Conservation (phyloP, 2,113 vertebrate genomes). For the Dromaius novaehollandiae region DNA sequence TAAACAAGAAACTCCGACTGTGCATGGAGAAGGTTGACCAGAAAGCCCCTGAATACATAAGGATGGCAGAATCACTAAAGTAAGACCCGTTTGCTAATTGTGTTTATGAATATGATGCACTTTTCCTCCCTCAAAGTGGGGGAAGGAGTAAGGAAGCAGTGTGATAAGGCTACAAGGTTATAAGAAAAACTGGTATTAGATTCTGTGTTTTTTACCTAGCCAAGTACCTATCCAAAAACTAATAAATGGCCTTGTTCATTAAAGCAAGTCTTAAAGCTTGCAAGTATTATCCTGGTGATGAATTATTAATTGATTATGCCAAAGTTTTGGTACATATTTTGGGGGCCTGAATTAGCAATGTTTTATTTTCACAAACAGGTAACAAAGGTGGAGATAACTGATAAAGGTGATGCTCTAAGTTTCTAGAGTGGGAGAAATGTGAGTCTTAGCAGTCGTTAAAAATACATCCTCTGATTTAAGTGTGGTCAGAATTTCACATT, state of each 20-base stretch:
- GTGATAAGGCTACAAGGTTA: not conserved
- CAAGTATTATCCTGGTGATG: not conserved
- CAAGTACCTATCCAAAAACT: not conserved
- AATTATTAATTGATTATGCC: not conserved
- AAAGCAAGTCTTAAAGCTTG: not conserved
- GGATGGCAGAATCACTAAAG: conserved; percentile 96
- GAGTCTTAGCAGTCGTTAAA: not conserved
- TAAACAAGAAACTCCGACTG: conserved; percentile 87
- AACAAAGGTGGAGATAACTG: not conserved
- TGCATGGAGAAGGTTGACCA: conserved; percentile 96
- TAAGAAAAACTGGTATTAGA: not conserved
- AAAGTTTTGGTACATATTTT: not conserved
- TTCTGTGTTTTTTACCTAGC: not conserved
- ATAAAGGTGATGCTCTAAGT: not conserved
- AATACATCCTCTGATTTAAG: not conserved
- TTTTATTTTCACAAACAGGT: not conserved
- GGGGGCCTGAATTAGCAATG: not conserved
- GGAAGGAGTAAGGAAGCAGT: not conserved
- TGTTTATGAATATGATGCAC: not conserved
- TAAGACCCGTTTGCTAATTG: conserved; percentile 70
- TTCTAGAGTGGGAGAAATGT: not conserved
- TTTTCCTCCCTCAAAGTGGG: not conserved
- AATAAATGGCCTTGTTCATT: not conserved
- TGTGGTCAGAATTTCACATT: not conserved
- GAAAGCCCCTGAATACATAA: conserved; percentile 92